These are phyloP conservation scores for Tylochromis polylepis DNA, from an alignment of 2,113 vertebrate species.

Conservation along the genomic window DNA sequence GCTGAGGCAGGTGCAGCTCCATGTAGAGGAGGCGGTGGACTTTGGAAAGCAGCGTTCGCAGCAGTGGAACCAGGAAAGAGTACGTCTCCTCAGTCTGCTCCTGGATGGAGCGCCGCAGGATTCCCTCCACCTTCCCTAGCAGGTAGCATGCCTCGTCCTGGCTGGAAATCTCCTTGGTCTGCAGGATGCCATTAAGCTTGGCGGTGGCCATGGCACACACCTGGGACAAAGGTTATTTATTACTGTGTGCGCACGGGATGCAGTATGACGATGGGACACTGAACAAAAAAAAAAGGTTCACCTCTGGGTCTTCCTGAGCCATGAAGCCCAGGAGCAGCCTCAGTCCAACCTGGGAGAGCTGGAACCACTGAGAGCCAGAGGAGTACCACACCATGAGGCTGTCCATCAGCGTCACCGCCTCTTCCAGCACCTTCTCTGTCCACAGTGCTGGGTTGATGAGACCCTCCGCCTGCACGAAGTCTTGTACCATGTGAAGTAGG, in stretches of 20 bases:
- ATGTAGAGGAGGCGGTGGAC: slow-evolving; percentile 93
- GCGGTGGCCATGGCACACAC: slow-evolving; percentile 94
- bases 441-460: slow-evolving; percentile 84
- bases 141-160: slow-evolving; percentile 94
- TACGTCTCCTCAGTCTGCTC: slow-evolving; percentile 89
- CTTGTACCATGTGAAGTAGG: slow-evolving; percentile 87
- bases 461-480: slow-evolving; percentile 93
- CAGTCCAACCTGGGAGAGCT: slow-evolving; percentile 89
- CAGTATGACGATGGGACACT: not conserved
- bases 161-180: slow-evolving; percentile 89
- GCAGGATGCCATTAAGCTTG: slow-evolving; percentile 92
- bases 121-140: slow-evolving; percentile 87
- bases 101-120: slow-evolving; percentile 83
- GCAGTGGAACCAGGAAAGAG: slow-evolving; percentile 88
- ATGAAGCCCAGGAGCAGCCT: slow-evolving; percentile 93
- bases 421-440: slow-evolving; percentile 94
- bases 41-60: slow-evolving; percentile 91
- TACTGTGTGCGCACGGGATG: not conserved
- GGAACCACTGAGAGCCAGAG: slow-evolving; percentile 77
- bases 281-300: slow-evolving; percentile 36
- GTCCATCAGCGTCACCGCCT: slow-evolving; percentile 88
- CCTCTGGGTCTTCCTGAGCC: slow-evolving; percentile 88
- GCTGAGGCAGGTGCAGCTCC: slow-evolving; percentile 91
- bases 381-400: slow-evolving; percentile 89
- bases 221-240: slow-evolving; percentile 51